Base-by-base conservation (phyloP, 2,888 invertebrate species). In the Drosophila paranaensis region DNA sequence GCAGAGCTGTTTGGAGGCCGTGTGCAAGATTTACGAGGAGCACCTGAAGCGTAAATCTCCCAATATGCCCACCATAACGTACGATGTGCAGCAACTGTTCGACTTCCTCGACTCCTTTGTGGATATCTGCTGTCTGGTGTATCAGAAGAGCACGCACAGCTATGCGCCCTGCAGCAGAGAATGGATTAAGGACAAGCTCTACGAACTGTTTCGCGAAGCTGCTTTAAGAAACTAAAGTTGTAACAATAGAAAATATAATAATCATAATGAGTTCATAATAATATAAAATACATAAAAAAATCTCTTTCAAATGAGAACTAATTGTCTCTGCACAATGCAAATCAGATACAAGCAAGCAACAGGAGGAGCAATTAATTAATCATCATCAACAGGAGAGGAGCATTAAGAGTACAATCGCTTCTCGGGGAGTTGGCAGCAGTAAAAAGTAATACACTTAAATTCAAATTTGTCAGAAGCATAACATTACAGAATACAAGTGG, bases 1-100 rank as follows among this genome's bases (percentile, higher is more conserved):
- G 6, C 98, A 98, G 88, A 98, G 98, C 89, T 98, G 98, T 90
- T 96, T 99, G 96, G 98, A 99, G 94, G 98, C 98, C 37, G 98
- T 99, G n/a, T 99, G 99, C 92, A 98, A 98, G 93, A 99, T 99
- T 76, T 99, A 98, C 91, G 99, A 99, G 91, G 99, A 99, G 90
- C 99, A 99, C 93, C 93, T 99, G 81, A 99, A 99, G 92, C 95
- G 97, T 74, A 95, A 96, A 89, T 98, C 98, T 91, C 99, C 99
- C 0, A 96, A 97, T 90, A 97, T 97, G 33, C 97, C 98, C 1
- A 97, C 97, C 2, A 99, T 99, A 74, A 99, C 99, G 0, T 99
- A 99, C 90, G 99, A 99, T 92, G 98, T 99, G 62, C 96, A 97
- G 61, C 98, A 99, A 90, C 94, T 99, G 61, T 99, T 99, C 92